Conservation (phyloP, 2,888 invertebrate species). For the Psylliodes chrysocephalus region DNA sequence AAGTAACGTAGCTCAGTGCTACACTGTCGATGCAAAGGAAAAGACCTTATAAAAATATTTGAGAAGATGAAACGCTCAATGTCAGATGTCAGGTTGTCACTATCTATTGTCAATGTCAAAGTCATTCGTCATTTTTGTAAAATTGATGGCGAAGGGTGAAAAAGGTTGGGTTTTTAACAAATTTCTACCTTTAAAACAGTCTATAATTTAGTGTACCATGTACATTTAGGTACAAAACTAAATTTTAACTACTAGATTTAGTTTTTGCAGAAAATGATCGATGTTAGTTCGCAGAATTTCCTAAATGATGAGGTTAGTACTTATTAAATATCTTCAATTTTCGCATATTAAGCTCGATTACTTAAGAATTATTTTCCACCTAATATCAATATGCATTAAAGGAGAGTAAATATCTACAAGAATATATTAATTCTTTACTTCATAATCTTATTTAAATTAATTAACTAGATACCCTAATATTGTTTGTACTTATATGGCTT, state of each 20-base stretch:
- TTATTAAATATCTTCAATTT: slow-evolving; percentile 5
- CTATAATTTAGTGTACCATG: not conserved
- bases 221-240: not conserved
- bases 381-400: not conserved
- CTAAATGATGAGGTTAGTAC: slow-evolving; percentile 51
- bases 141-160: slow-evolving; percentile 21
- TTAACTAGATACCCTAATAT: no score
- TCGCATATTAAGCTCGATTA: not conserved
- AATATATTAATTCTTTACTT: not conserved
- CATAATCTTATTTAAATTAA: not conserved
- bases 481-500: not conserved
- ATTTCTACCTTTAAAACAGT: not conserved
- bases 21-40: no score
- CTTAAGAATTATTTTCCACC: no score
- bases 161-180: slow-evolving; percentile 23
- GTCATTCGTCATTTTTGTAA: slow-evolving; percentile 8
- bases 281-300: slow-evolving; percentile 46
- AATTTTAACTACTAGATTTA: not conserved
- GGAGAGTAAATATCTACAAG: not conserved
- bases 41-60: no score
- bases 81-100: not conserved
- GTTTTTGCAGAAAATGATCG: slow-evolving; percentile 43
- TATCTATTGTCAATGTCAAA: not conserved
- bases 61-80: not conserved
- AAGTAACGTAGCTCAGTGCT: no score